Base-by-base conservation (phyloP, 2,113 vertebrate species). In the Scolopax mira region DNA sequence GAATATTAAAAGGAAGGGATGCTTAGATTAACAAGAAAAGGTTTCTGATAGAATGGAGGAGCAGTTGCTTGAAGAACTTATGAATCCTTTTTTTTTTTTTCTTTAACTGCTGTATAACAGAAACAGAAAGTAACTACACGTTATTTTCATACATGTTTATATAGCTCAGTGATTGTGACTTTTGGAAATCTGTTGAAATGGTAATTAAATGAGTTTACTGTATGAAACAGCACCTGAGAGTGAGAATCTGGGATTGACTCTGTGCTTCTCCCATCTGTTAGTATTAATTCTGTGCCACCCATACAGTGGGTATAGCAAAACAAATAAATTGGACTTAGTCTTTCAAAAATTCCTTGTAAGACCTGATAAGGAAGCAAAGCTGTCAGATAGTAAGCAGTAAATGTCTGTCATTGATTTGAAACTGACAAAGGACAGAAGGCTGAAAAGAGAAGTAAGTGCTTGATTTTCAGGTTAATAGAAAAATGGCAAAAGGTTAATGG, bases 401-500 rank as follows among this genome's bases (percentile, higher is more conserved):
- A 72, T 51, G 67, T 73, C 85, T 92, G 79, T 83, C 94, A 80
- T 87, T 82, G 67, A 65, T 90, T 73, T 88, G 71, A 94, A 95
- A 70, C 58, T 33, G 13, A 28, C 18, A 37, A 86, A 92, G 75
- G 58, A 83, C 46, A 83, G 71, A 52, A 77, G 15, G 62, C 64
- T n/a, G 66, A 78, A 82, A 88, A 88, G 64, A 84, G 71, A 94
- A 94, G 70, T 65, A 88, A 58, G 52, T 79, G 62, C 71, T 85
- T 4, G 2, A 70, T 90, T 92, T 97, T 90, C 75, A 70, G 75
- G 64, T 90, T 94, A 95, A 93, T 94, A 90, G 79, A 90, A 95
- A 95, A 94, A 91, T 84, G 80, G 58, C 46, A 73, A 87, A 90
- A 95, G 89, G 90, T 96, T 94, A 95, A 92, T 88, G 72, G 89